These are phyloP conservation scores for Tachina grossa DNA, from an alignment of 2,888 invertebrate genomes.

Conservation along the genomic window DNA sequence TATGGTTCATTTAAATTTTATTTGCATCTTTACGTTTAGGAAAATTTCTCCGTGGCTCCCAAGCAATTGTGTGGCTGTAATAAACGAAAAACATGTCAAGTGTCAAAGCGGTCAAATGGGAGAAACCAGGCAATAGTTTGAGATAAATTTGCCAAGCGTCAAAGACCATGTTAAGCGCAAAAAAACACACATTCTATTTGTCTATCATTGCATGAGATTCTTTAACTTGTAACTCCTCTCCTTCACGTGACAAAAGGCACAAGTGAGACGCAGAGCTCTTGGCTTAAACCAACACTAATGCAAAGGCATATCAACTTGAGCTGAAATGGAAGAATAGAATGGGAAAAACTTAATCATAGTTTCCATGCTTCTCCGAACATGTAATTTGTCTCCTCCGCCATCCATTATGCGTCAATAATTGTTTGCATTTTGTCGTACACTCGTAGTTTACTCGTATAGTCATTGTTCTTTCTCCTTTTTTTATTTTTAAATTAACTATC, in stretches of 20 bases:
- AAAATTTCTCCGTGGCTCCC: constrained; percentile 26
- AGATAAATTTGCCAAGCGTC: constrained; percentile 67
- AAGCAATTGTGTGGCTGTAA: constrained; percentile 37
- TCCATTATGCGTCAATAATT: constrained; percentile 59
- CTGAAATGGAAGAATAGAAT: neutral
- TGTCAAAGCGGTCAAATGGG: constrained; percentile 69
- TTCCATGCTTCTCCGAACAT: constrained; percentile 56
- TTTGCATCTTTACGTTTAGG: constrained; percentile 44
- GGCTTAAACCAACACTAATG: constrained; percentile 26
- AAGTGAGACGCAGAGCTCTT: constrained; percentile 26
- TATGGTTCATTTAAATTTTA: constrained; percentile 57
- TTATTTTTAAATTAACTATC: neutral
- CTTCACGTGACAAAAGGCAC: constrained; percentile 34
- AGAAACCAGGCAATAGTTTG: constrained; percentile 54
- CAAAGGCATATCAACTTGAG: constrained; percentile 17
- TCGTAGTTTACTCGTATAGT: constrained; percentile 2
- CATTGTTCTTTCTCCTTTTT: neutral
- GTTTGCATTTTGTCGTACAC: constrained; percentile 25
- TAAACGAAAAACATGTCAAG: constrained; percentile 70
- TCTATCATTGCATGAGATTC: constrained; percentile 34
- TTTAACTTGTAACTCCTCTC: neutral
- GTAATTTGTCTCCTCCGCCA: constrained; percentile 55
- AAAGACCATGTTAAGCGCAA: constrained; percentile 54
- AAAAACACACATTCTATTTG: constrained; percentile 39
- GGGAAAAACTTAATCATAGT: constrained; percentile 47